phyloP scores from a whole-genome alignment of 1,140 invertebrate species.

The Amyelois transitella region DNA sequence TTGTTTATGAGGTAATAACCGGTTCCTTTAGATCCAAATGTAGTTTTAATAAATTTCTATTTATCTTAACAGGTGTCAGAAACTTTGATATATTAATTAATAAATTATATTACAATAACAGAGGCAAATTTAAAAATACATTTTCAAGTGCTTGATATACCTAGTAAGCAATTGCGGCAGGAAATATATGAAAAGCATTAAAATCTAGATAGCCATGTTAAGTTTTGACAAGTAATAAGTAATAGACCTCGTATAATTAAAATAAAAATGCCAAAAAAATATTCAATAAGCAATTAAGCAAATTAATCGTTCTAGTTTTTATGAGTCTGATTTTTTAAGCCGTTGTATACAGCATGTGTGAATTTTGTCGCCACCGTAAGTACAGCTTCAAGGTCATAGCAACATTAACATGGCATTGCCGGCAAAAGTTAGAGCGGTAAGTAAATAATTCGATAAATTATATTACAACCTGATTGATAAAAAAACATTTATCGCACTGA shows the following conservation, averaged over 20 bases:
- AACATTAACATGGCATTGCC: background rate
- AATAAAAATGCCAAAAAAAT: background rate
- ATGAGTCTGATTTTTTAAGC: too few relatives aligned
- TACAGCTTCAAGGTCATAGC: background rate
- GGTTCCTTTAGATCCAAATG: constrained; percentile 13
- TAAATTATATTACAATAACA: too few relatives aligned
- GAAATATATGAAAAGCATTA: too few relatives aligned
- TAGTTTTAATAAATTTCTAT: background rate
- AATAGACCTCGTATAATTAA: too few relatives aligned
- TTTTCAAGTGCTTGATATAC: too few relatives aligned
- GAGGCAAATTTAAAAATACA: too few relatives aligned
- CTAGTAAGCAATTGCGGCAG: too few relatives aligned
- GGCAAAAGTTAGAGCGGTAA: background rate
- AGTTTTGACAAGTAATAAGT: too few relatives aligned
- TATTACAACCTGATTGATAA: background rate
- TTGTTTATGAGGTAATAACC: constrained; percentile 20
- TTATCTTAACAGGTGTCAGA: background rate
- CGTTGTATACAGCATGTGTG: too few relatives aligned
- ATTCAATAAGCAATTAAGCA: background rate
- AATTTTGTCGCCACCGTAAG: background rate
- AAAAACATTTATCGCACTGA: background rate
- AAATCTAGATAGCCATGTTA: too few relatives aligned
- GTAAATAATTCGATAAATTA: background rate
- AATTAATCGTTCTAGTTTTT: too few relatives aligned
- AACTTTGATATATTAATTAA: too few relatives aligned